Base-by-base conservation (phyloP, 2,888 invertebrate genomes). In the Oscheius onirici region DNA sequence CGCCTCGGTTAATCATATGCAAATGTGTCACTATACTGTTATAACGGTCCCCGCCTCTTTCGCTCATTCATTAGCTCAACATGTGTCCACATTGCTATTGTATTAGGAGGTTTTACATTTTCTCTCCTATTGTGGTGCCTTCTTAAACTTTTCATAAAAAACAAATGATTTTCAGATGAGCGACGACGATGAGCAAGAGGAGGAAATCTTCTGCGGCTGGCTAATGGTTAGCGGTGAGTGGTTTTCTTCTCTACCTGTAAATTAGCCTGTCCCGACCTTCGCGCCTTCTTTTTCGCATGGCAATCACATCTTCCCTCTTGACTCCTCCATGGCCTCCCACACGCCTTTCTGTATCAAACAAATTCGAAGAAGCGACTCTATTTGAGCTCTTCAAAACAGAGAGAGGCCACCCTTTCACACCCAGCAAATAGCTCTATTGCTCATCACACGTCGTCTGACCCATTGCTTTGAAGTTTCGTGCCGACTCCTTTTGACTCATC, bases 171-270 rank as follows among this genome's bases (percentile, higher is more conserved):
- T 55, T 1, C 54, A 55, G 54, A 55, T 55, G 54, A 20, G 15
- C 26, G 22, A 26, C 34, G 54, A 55, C 8, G 63, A 63, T 8
- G 49, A 49, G 3, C 49, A 63, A 10, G 49, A 46, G 26, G 49
- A 46, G 20, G 17, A n/a, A 17, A 28, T 63, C 49, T 58, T n/a
- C 58, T 24, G 49, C n/a, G 66, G 66, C 22, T 66, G 66, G 66
- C 66, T 66, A 22, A 66, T 66, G 66, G 66, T 66, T 51, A 28
- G 66, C 66, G 66, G 66, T 66, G 40, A 66, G 66, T 66, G 20
- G 20, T 65, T 43, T 28, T 17, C 54, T 22, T 15, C 5, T 46
- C 58, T 20, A n/a, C n/a, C n/a, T n/a, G n/a, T 49, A 17, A 60
- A 60, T 60, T 60, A 22, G 41, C 60, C 20, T 60, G 13, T 34